Base-by-base conservation (phyloP, 2,888 invertebrate genomes). In the Folsomia candida region DNA sequence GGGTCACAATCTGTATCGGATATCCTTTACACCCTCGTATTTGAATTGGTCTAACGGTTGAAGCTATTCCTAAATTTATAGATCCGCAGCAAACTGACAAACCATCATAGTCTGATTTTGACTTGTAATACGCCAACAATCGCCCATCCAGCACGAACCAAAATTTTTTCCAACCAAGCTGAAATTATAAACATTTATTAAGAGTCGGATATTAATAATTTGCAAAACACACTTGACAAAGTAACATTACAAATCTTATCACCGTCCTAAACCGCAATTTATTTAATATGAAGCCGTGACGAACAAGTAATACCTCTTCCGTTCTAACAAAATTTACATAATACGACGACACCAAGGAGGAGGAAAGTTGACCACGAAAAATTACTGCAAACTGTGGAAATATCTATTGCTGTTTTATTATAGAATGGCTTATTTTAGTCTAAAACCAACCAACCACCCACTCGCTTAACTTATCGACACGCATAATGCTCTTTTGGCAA, bases 131-230 rank as follows among this genome's bases (percentile, higher is more conserved):
- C 1, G 86, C 81, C 51, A 87, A 81, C 18, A 86, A 81, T 51
- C 85, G 82, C 22, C 86, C 86, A 80, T 87, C 86, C 69, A 87
- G 79, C 1, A 87, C 86, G 76, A 86, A 87, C 86, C 86, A 87
- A 80, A 85, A 85, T 72, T 84, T 84, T 78, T 85, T 86, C 86
- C 86, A 87, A 1, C 84, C 83, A 51, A 83, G 81, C 84, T 85
- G 71, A 65, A 81, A 82, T 59, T 67, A 67, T n/a, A 70, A 54
- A 47, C 24, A 72, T 54, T 54, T 20, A 20, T 54, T 20, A 54
- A 54, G 18, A 54, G 6, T 54, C 4, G 54, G 11, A 54, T 37
- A 14, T 37, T 37, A 9, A 4, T 37, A 9, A 37, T 37, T 14
- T 9, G 14, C 14, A 4, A 37, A 37, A n/a, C n/a, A 4, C 14